These are phyloP conservation scores for Psittacula derbiana DNA, from an alignment of 2,797 vertebrate genomes.

Conservation along the genomic window DNA sequence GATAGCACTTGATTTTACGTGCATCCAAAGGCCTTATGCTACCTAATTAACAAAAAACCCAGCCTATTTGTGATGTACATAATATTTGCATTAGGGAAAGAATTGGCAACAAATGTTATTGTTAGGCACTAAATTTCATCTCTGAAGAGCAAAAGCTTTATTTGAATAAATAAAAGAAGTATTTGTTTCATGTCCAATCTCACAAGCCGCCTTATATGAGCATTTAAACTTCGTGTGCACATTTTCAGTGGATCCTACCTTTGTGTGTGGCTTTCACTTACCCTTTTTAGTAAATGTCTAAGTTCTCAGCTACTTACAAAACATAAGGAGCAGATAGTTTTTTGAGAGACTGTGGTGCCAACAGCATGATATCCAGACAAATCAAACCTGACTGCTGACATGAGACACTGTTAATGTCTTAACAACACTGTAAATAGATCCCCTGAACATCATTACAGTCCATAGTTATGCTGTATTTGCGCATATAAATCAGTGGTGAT, in stretches of 20 bases:
- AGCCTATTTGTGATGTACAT: not conserved
- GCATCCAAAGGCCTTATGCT: not conserved
- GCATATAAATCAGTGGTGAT: not conserved
- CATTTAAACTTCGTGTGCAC: not conserved
- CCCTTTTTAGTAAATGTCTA: not conserved
- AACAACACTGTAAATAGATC: not conserved
- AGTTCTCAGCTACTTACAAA: not conserved
- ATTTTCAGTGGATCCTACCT: not conserved
- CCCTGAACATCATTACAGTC: not conserved
- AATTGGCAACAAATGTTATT: not conserved
- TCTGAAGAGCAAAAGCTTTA: not conserved
- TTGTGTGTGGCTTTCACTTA: not conserved
- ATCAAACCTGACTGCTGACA: not conserved
- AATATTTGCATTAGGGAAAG: not conserved
- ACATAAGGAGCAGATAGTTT: not conserved
- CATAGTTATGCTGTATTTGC: not conserved
- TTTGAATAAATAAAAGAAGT: not conserved
- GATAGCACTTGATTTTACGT: not conserved
- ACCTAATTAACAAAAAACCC: not conserved
- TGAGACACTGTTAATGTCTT: not conserved
- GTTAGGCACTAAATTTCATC: not conserved
- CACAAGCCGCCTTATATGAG: accelerated
- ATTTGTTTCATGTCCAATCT: not conserved
- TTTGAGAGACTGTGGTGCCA: not conserved
- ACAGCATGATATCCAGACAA: not conserved